phyloP scores from a whole-genome alignment of 1,140 invertebrate genomes.

The Agrilus planipennis region DNA sequence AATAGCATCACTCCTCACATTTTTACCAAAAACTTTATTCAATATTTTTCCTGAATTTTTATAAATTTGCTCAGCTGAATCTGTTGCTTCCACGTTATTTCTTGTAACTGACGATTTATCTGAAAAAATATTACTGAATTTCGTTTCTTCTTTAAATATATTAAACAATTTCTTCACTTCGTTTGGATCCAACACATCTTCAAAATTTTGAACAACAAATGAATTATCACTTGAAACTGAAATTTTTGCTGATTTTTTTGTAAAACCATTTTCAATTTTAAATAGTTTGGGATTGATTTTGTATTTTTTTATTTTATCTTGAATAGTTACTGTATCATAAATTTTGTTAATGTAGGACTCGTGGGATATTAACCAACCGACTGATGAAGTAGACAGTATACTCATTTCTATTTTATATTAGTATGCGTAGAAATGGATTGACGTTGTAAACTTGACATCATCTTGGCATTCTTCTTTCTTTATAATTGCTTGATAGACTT shows the following conservation, averaged over 20 bases:
- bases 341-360: slow-evolving; percentile 17
- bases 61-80: slow-evolving; percentile 18
- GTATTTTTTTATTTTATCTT: slow-evolving; percentile 1
- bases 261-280: slow-evolving; percentile 14
- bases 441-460: too few species aligned
- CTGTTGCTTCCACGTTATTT: slow-evolving; percentile 16
- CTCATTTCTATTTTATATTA: slow-evolving; percentile 18
- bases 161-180: slow-evolving; percentile 10
- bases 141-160: slow-evolving; percentile 5
- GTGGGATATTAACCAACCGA: slow-evolving; percentile 17
- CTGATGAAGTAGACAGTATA: slow-evolving; percentile 15
- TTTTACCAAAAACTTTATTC: slow-evolving; percentile 14
- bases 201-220: slow-evolving; percentile 3
- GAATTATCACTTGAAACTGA: background rate
- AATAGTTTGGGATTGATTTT: slow-evolving; percentile 14
- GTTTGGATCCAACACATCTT: background rate
- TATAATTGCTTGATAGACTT: too few species aligned
- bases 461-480: too few species aligned
- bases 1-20: too few species aligned
- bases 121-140: slow-evolving; percentile 9
- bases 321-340: slow-evolving; percentile 9
- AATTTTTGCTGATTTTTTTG: slow-evolving; percentile 6
- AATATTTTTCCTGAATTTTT: slow-evolving; percentile 13
- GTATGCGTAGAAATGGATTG: too few species aligned
- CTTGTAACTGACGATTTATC: too few species aligned